A percentile compares a stretch with the other conserved stretches of the same genome.
phyloP scores from a whole-genome alignment of 2,888 invertebrate species.

The Tipula helvola region DNA sequence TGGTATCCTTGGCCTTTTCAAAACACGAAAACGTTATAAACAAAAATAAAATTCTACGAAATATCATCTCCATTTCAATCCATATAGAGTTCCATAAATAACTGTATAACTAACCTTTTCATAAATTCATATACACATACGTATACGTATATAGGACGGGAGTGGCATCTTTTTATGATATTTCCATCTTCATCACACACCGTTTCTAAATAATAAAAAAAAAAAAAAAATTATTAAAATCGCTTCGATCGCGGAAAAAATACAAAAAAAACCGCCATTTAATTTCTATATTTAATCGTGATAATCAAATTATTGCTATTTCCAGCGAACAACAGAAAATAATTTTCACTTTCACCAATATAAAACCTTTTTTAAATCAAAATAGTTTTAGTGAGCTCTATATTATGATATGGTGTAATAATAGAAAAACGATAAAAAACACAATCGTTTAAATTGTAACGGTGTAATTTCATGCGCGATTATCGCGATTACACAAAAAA shows the following conservation, averaged over 20 bases:
- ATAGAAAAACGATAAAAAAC: background rate
- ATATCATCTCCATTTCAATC: background rate
- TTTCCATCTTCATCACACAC: background rate
- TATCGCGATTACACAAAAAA: background rate
- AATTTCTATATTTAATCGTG: background rate
- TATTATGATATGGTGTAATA: too few species aligned
- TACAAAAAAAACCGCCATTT: background rate
- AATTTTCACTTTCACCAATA: background rate
- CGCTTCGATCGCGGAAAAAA: background rate
- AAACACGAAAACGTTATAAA: background rate
- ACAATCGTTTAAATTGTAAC: background rate
- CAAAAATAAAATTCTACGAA: background rate
- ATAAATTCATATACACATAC: background rate
- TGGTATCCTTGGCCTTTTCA: background rate
- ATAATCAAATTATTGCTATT: background rate
- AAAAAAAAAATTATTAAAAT: background rate
- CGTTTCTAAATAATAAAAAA: background rate
- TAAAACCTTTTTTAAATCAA: background rate
- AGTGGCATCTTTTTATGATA: background rate
- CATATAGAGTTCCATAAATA: background rate
- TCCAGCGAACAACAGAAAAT: background rate
- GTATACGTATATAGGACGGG: background rate
- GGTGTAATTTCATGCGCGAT: background rate
- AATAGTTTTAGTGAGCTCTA: background rate
- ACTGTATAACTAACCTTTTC: background rate